Evolutionary conservation across 2,113 vertebrate genomes (phyloP), one percentile per base, ranked within the genome.

Genomic region (Sylvia atricapilla): DNA sequence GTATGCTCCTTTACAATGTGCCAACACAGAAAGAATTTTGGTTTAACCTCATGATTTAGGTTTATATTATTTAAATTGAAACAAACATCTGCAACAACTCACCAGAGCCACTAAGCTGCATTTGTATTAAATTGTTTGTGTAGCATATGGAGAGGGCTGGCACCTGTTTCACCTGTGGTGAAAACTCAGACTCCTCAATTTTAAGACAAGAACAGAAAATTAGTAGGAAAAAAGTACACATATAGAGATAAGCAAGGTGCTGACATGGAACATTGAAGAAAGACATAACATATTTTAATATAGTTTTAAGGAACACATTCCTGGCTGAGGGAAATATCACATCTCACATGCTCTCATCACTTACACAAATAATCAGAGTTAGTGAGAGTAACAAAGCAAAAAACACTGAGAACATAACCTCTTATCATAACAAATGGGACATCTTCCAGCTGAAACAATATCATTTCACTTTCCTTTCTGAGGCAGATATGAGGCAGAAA

Each of bases 1-100:
- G 5, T 15, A 41, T 2, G 0, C 7, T 74, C 21, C 37, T 52
- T 17, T 10, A 56, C 0, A 0, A 37, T 14, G 10, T 41, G 24
- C 24, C 46, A 27, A 18, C 37, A 56, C 16, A 55, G 39, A 66
- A 68, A 56, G 8, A 83, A 52, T 52, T 68, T 60, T 60, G 9
- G 1, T 41, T 63, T 55, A 67, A 13, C 30, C 10, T 63, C 21
- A 63, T 13, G 1, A 39, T 35, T 46, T 50, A 5, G 5, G 41
- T 75, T 56, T 58, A 7, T 30, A 12, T n/a, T 53, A 11, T 59
- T 81, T n/a, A 76, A 60, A 52, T 27, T 59, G 30, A 70, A 41
- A 69, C 19, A 44, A 44, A 24, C 9, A 39, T 46, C 60, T 63
- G 27, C 72, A 79, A n/a, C 53, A 83, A 17, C 14, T 90, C 31